Evolutionary conservation across 2,113 vertebrate species (phyloP), one percentile per base, ranked within the genome.

Genomic region (Pelvicachromis taeniatus): DNA sequence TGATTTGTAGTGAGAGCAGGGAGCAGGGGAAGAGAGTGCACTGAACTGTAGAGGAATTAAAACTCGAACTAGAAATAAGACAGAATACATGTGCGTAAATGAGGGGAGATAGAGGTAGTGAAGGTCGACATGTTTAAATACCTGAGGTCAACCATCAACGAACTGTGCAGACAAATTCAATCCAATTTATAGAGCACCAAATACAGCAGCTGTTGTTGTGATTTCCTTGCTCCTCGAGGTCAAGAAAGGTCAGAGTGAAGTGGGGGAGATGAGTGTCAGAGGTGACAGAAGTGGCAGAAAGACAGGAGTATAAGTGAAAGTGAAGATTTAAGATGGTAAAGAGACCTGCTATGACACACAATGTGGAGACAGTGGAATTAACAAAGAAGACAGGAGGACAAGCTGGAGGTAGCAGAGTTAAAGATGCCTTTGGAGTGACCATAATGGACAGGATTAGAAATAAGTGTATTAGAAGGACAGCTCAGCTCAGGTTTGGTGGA

Each of bases 231-330:
- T 17, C 56, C 29, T 59, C 29, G 4, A 59, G 29, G 29, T 33
- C 29, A 59, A 59, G 10, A 59, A 59, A 59, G 29, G 56, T 59
- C 26, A 31, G 56, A 59, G 56, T 17, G 26, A 59, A 17, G 26
- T 0, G 56, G 26, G 26, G 26, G 26, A 26, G 26, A 26, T 26
- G 26, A 26, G 26, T 26, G 26, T 26, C 26, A 26, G 26, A 26
- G 26, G 26, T 26, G 26, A 26, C 26, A 26, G 26, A 26, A 3
- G 26, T 26, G 26, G 26, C 26, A 26, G 26, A 58, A 58, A 2
- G 55, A 59, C 5, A 14, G 14, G 26, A 58, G 26, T 11, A 6
- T 0, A 55, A 55, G 7, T 58, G 56, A 58, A 0, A 2, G 56
- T 9, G 56, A 58, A 58, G 56, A 58, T 58, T 58, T 58, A 58